Percentiles rank a stretch among this genome's conserved stretches.
Evolutionary conservation across 2,797 vertebrate genomes (phyloP).

Genomic region (Crypturellus tataupa): DNA sequence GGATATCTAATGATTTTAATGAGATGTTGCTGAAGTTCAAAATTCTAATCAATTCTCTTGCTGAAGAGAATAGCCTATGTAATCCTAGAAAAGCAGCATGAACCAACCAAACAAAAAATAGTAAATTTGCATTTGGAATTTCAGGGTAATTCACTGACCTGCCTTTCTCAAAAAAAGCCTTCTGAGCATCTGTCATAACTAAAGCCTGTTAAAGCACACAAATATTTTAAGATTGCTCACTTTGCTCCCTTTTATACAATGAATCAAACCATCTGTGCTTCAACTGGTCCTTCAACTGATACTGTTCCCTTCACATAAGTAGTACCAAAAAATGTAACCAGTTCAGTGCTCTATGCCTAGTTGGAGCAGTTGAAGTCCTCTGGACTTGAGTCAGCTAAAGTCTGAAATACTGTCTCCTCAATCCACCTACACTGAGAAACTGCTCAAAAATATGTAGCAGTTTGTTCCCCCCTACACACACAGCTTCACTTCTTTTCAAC

Average conservation of each 20-base stretch:
- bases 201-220: neutral
- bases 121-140: constrained; percentile 43
- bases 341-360: neutral
- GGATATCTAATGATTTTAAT: constrained; percentile 34
- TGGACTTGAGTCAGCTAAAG: neutral
- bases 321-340: neutral
- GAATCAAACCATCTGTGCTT: constrained; percentile 40
- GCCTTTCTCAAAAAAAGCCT: constrained; percentile 20
- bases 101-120: constrained; percentile 30
- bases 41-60: constrained; percentile 36
- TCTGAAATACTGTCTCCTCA: neutral
- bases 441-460: neutral
- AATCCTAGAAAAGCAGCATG: constrained; percentile 29
- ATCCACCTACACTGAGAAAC: neutral
- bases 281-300: neutral
- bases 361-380: neutral
- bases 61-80: neutral
- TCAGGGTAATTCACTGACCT: constrained; percentile 52
- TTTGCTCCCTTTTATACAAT: constrained; percentile 22
- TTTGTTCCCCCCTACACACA: neutral
- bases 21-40: neutral
- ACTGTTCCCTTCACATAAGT: neutral
- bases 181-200: constrained; percentile 23
- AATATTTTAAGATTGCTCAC: constrained; percentile 60
- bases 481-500: neutral